Percentiles rank a stretch among this genome's conserved stretches.
These are phyloP conservation scores for Phyllostomus discolor DNA, from an alignment of 2,113 vertebrate species.

Conservation along the genomic window DNA sequence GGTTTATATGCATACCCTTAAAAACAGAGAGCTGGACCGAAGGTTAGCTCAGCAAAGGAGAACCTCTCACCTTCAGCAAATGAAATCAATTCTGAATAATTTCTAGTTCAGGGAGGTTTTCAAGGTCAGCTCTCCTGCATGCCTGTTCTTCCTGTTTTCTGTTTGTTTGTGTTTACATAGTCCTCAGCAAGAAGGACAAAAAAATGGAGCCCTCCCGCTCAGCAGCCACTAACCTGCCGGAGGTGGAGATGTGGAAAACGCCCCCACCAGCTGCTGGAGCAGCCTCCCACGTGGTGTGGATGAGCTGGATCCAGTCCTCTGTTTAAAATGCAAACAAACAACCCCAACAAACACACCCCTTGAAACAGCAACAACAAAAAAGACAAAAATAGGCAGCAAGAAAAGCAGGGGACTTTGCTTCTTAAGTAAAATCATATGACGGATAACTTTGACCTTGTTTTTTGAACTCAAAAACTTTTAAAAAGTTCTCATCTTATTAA, in stretches of 20 bases:
- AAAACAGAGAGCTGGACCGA: neutral
- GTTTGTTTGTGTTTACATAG: neutral
- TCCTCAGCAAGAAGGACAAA: neutral
- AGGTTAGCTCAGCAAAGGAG: fast-evolving
- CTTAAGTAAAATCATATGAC: neutral
- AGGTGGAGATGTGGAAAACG: neutral
- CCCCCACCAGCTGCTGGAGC: neutral
- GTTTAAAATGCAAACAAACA: neutral
- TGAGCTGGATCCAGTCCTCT: neutral
- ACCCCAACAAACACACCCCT: neutral
- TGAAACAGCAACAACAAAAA: neutral
- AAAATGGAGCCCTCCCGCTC: neutral
- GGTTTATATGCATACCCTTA: neutral
- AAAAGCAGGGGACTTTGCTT: neutral
- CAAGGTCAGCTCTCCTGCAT: fast-evolving
- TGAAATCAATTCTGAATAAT: fast-evolving
- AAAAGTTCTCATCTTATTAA: neutral
- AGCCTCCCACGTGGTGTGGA: neutral
- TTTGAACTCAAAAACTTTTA: neutral
- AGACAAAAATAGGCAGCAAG: neutral
- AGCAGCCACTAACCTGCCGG: fast-evolving
- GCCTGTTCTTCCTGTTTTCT: neutral
- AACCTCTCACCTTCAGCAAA: neutral
- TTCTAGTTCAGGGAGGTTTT: neutral
- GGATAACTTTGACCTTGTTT: neutral